Evolutionary conservation across 2,113 vertebrate genomes (phyloP).

Genomic region (Hystrix brachyura): DNA sequence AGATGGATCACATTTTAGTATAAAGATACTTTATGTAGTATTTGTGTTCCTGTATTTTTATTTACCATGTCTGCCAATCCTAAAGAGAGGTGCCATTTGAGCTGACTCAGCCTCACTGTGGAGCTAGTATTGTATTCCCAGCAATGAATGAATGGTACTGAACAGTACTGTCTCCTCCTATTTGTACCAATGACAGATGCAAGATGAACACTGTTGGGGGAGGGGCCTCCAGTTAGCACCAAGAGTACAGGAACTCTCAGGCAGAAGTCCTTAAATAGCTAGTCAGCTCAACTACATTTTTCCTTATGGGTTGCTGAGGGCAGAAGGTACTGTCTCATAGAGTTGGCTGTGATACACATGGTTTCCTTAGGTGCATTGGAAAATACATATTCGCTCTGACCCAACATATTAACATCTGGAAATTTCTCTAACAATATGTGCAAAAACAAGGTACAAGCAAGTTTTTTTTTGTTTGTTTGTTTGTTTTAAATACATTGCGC

Average conservation of each 20-base stretch:
- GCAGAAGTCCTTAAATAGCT: background rate
- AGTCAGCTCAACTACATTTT: background rate
- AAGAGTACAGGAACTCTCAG: background rate
- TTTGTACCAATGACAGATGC: background rate
- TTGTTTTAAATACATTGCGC: background rate
- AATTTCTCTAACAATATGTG: background rate
- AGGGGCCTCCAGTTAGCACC: background rate
- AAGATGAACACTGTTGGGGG: accelerated
- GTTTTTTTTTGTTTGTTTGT: background rate
- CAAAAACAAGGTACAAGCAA: background rate
- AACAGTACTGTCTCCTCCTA: background rate
- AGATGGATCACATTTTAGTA: background rate
- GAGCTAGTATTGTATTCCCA: background rate
- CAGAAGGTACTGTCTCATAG: accelerated
- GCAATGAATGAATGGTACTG: background rate
- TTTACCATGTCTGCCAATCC: background rate
- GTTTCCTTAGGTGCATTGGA: conserved; percentile 16
- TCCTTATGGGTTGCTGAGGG: background rate
- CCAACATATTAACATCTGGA: background rate
- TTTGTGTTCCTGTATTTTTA: background rate
- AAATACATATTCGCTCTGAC: background rate
- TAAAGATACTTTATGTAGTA: background rate
- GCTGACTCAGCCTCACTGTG: background rate
- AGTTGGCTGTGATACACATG: background rate
- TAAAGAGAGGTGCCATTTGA: background rate